Evolutionary conservation across 2,888 invertebrate genomes (phyloP).

Genomic region (Dynastes grantii): DNA sequence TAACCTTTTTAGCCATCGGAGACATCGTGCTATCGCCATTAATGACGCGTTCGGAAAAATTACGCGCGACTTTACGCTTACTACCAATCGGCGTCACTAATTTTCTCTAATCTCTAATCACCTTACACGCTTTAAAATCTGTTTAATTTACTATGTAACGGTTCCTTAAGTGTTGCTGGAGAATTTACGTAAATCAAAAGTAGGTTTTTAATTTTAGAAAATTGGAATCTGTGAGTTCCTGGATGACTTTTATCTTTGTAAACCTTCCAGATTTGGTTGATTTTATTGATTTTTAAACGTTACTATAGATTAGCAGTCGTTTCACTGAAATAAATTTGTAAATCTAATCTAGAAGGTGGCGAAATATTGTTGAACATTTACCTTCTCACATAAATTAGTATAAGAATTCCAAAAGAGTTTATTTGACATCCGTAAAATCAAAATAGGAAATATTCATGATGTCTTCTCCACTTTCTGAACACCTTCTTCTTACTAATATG

Average conservation of each 20-base stretch:
- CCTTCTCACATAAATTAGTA: too few species aligned
- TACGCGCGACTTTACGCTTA: background rate
- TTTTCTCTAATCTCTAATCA: slow-evolving; percentile 4
- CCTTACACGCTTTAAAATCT: background rate
- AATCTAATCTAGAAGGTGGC: too few species aligned
- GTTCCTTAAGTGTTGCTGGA: background rate
- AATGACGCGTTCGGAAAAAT: background rate
- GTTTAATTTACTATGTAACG: background rate
- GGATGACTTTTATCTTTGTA: background rate
- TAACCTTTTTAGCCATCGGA: slow-evolving; percentile 2
- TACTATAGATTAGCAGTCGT: too few species aligned
- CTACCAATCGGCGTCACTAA: background rate
- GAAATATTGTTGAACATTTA: too few species aligned
- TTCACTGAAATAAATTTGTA: too few species aligned
- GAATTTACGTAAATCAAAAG: background rate
- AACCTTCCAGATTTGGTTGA: background rate
- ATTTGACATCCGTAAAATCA: too few species aligned
- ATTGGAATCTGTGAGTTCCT: too few species aligned
- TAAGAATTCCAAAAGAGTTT: too few species aligned
- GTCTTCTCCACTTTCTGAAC: too few species aligned
- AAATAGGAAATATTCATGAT: too few species aligned
- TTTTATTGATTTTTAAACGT: background rate
- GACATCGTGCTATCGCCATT: slow-evolving; percentile 3
- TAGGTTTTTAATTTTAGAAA: background rate
- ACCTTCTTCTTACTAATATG: too few species aligned